Evolutionary conservation across 2,888 invertebrate genomes (phyloP).

Genomic region (Fragum whitleyi): DNA sequence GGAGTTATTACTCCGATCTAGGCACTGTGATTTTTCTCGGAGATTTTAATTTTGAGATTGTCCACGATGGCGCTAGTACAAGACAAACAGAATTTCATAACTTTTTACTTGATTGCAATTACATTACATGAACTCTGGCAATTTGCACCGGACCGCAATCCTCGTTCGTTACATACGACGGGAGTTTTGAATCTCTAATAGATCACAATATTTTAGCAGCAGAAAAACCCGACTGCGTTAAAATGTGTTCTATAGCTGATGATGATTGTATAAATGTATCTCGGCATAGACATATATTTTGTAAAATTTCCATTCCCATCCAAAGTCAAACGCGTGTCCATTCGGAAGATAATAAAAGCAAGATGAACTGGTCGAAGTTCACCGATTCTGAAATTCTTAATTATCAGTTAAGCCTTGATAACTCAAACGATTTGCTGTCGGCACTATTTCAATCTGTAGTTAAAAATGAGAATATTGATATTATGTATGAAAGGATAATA

Average conservation of each 20-base stretch:
- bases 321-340: too few relatives aligned
- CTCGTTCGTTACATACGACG: background rate
- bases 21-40: background rate
- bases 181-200: background rate
- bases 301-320: too few relatives aligned
- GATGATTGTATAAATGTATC: too few relatives aligned
- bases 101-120: background rate
- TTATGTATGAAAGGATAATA: too few relatives aligned
- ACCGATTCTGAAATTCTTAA: too few relatives aligned
- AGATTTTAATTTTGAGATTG: background rate
- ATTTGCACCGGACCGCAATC: background rate
- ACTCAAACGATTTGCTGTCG: too few relatives aligned
- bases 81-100: background rate
- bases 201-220: background rate
- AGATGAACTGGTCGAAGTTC: too few relatives aligned
- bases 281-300: background rate
- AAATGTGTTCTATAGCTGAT: background rate
- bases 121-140: background rate
- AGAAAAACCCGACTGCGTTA: background rate
- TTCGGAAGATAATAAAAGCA: too few relatives aligned
- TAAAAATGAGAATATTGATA: too few relatives aligned
- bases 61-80: background rate
- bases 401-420: too few relatives aligned
- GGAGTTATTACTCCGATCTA: background rate
- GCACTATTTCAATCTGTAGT: too few relatives aligned